These are phyloP conservation scores for Cotesia typhae DNA, from an alignment of 1,140 invertebrate genomes.

Conservation along the genomic window DNA sequence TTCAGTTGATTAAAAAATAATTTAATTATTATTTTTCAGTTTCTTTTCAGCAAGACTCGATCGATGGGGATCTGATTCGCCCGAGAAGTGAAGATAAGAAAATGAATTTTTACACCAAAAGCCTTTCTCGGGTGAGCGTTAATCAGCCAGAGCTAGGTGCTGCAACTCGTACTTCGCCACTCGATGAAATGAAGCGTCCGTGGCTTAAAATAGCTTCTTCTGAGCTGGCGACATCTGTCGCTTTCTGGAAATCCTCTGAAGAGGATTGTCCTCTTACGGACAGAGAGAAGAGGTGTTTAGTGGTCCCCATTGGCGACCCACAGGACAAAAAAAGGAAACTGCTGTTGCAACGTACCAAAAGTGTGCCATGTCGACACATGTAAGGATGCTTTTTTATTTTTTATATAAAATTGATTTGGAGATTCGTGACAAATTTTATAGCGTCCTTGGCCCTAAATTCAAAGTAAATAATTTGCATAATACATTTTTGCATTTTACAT, in stretches of 20 bases:
- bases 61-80: constrained; percentile 46
- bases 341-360: constrained; percentile 52
- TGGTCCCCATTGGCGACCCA: constrained; percentile 60
- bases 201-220: not conserved
- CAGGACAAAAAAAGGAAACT: constrained; percentile 59
- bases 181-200: too few species aligned
- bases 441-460: not conserved
- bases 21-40: constrained; percentile 46
- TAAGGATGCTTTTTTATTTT: constrained; percentile 22
- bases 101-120: constrained; percentile 11
- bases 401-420: not conserved
- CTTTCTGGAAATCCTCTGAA: constrained; percentile 15
- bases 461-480: too few species aligned
- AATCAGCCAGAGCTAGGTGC: not conserved
- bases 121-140: not conserved
- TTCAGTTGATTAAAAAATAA: too few species aligned
- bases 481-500: too few species aligned
- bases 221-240: not conserved
- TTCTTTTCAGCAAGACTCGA: constrained; percentile 60
- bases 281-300: constrained; percentile 60
- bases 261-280: constrained; percentile 50
- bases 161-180: too few species aligned
- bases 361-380: constrained; percentile 43
- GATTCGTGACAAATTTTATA: not conserved
- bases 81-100: constrained; percentile 36